A percentile compares a stretch with the other conserved stretches of the same genome.
Evolutionary conservation across 2,113 vertebrate species (phyloP).

Genomic region (Aramus guarauna): DNA sequence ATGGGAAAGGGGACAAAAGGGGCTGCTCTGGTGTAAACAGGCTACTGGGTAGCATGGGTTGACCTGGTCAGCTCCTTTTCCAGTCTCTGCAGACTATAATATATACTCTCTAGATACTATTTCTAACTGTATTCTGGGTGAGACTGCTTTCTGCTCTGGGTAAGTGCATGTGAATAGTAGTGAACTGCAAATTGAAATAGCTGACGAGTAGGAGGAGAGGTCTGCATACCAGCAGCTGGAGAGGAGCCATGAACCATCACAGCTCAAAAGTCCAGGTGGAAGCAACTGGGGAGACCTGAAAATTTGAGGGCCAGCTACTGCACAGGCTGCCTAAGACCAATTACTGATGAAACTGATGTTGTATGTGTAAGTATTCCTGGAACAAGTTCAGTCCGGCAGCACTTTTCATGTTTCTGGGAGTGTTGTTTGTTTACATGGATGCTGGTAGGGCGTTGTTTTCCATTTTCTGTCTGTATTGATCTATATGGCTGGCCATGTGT

Average conservation of each 20-base stretch:
- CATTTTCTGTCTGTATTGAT: background rate
- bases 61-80: background rate
- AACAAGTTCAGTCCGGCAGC: accelerated
- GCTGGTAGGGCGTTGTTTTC: background rate
- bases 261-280: background rate
- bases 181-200: background rate
- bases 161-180: background rate
- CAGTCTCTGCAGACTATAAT: background rate
- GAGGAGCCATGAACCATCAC: background rate
- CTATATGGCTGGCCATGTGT: background rate
- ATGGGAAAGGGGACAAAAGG: background rate
- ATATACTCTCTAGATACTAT: background rate
- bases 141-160: background rate
- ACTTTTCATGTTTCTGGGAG: background rate
- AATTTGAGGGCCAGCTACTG: background rate
- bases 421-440: background rate
- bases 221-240: background rate
- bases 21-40: background rate
- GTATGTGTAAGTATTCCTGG: accelerated
- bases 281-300: background rate
- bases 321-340: background rate
- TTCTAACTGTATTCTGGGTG: background rate
- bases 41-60: background rate
- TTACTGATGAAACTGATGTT: background rate
- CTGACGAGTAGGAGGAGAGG: background rate